Evolutionary conservation across 2,797 vertebrate genomes (phyloP).

Genomic region (Catostomus latipinnis): DNA sequence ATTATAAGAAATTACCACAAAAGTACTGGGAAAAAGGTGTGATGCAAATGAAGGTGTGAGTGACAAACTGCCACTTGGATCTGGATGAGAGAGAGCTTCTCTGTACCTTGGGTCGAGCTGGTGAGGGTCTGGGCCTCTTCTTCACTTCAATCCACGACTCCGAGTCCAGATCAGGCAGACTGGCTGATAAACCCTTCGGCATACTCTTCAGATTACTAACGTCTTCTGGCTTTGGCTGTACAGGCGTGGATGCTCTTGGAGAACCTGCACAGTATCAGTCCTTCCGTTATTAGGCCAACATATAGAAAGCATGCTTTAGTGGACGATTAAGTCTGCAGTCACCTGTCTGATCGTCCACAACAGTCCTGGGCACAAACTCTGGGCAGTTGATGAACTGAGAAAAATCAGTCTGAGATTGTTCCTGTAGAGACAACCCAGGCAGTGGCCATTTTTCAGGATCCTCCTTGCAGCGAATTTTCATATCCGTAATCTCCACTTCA

Average conservation of each 20-base stretch:
- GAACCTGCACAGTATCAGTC: constrained; percentile 73
- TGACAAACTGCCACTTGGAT: not conserved
- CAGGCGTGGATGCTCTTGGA: constrained; percentile 78
- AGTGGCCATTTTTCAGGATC: constrained; percentile 95
- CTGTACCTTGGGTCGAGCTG: constrained; percentile 87
- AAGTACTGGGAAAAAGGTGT: too few relatives aligned
- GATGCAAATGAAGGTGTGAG: too few relatives aligned
- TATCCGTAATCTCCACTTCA: constrained; percentile 92
- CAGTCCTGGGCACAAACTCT: constrained; percentile 86
- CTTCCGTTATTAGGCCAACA: too few relatives aligned
- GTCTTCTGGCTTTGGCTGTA: constrained; percentile 84
- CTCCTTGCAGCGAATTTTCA: constrained; percentile 94
- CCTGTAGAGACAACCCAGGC: constrained; percentile 83
- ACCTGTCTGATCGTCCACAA: constrained; percentile 43
- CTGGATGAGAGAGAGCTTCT: not conserved
- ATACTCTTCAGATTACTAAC: constrained; percentile 93
- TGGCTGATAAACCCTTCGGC: constrained; percentile 95
- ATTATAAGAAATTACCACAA: too few relatives aligned
- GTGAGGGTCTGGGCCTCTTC: constrained; percentile 93
- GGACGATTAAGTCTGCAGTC: not conserved
- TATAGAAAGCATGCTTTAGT: not conserved
- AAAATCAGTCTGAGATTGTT: constrained; percentile 92
- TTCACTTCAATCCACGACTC: constrained; percentile 99
- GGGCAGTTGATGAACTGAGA: constrained; percentile 96
- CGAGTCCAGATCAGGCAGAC: constrained; percentile 94